Evolutionary conservation across 2,888 invertebrate species (phyloP).

Genomic region (Torymus auratus): DNA sequence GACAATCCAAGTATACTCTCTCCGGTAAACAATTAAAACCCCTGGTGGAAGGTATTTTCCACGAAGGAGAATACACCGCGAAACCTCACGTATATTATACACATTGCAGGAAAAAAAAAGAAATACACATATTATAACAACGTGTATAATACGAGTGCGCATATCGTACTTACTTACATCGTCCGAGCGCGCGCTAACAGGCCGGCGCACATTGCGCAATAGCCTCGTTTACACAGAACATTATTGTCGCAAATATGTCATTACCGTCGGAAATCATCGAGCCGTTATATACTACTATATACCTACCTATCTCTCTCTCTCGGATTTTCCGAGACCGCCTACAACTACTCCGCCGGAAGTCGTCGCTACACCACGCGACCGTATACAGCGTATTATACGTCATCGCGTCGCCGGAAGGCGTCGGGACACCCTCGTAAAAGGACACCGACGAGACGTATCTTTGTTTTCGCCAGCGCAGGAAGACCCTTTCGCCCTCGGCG

Average conservation of each 20-base stretch:
- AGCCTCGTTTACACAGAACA: constrained; percentile 71
- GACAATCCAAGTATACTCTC: too few relatives aligned
- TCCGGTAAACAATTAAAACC: too few relatives aligned
- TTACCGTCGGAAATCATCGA: constrained; percentile 71
- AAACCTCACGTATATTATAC: too few relatives aligned
- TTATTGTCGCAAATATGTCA: constrained; percentile 72
- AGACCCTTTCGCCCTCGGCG: background rate
- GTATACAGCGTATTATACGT: constrained; percentile 39
- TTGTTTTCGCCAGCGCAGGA: constrained; percentile 39
- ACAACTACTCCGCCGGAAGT: constrained; percentile 63
- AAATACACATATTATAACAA: too few relatives aligned
- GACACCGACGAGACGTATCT: constrained; percentile 49
- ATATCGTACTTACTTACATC: too few relatives aligned
- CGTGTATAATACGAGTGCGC: too few relatives aligned
- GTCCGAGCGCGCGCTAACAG: background rate
- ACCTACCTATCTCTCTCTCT: constrained; percentile 23
- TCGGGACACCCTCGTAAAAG: constrained; percentile 55
- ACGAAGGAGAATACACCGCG: too few relatives aligned
- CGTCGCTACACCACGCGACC: constrained; percentile 2
- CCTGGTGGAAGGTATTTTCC: too few relatives aligned
- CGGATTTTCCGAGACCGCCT: too few relatives aligned
- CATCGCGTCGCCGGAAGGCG: constrained; percentile 59
- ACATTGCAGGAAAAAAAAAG: too few relatives aligned
- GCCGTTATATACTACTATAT: constrained; percentile 63
- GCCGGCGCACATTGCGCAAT: constrained; percentile 66